Evolutionary conservation across 2,888 invertebrate species (phyloP).

Genomic region (Polymixis flavicincta): DNA sequence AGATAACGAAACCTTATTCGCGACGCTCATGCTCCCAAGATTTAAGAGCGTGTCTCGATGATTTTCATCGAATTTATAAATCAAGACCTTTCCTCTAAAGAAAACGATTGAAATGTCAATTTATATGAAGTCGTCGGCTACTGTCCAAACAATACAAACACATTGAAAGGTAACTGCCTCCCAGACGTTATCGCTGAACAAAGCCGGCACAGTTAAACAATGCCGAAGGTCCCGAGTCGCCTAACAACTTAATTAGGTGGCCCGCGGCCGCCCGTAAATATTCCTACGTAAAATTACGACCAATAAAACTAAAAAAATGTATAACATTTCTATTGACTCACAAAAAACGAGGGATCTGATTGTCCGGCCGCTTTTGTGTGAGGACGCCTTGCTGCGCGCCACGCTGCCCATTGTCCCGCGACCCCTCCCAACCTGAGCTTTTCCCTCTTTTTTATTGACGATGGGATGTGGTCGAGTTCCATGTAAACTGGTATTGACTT

Average conservation of each 20-base stretch:
- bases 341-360: slow-evolving; percentile 88
- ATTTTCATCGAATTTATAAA: slow-evolving; percentile 19
- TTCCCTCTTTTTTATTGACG: slow-evolving; percentile 65
- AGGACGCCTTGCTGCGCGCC: slow-evolving; percentile 85
- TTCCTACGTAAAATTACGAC: slow-evolving; percentile 89
- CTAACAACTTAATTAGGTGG: slow-evolving; percentile 90
- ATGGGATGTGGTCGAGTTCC: slow-evolving; percentile 66
- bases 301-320: slow-evolving; percentile 90
- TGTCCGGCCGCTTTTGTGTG: slow-evolving; percentile 87
- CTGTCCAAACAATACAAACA: slow-evolving; percentile 83
- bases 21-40: not conserved
- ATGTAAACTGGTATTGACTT: slow-evolving; percentile 66
- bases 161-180: slow-evolving; percentile 76
- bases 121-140: slow-evolving; percentile 78
- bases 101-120: slow-evolving; percentile 65
- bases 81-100: slow-evolving; percentile 44
- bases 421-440: slow-evolving; percentile 58
- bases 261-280: slow-evolving; percentile 89
- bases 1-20: slow-evolving; percentile 54
- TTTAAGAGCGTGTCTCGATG: slow-evolving; percentile 12
- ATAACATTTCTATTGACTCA: slow-evolving; percentile 90
- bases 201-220: slow-evolving; percentile 86
- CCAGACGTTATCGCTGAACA: slow-evolving; percentile 84
- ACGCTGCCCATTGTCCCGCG: slow-evolving; percentile 69
- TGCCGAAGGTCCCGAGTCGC: slow-evolving; percentile 83